Evolutionary conservation across 2,113 vertebrate genomes (phyloP), one percentile per base, ranked within the genome.

Genomic region (Malurus alboscapulatus): DNA sequence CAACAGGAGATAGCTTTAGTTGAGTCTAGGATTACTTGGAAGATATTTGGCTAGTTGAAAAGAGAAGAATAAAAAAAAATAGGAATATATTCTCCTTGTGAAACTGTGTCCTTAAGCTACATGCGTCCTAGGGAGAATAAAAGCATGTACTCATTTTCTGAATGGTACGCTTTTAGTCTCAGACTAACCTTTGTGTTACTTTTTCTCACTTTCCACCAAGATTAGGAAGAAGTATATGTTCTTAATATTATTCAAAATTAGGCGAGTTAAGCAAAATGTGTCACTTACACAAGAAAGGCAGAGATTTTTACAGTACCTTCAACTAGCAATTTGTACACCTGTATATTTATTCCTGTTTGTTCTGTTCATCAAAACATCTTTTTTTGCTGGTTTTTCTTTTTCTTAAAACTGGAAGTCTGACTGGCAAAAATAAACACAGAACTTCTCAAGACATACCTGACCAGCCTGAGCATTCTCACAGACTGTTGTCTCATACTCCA

Each of bases 401-500:
- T 88, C 47, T 86, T 79, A 86, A 91, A 93, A 19, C 17, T 91
- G 57, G 10, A 36, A 87, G 63, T n/a, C 36, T 73, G 42, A 24
- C 44, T 74, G 19, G 72, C 93, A 85, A 69, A 87, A 94, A 87
- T 38, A 86, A 76, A 73, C 8, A 32, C 13, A 44, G 45, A 78
- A 6, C 5, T 26, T 24, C 32, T 75, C 22, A 85, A 61, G 20
- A 19, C 93, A 90, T 92, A 99, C 99, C 98, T 99, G 98, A 82
- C 99, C 99, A 17, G 98, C 96, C 51, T 97, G 96, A 82, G 98
- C 96, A 58, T 99, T 99, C 96, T 99, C 99, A 96, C 99, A 99
- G 8, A 99, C 98, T 5, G 98, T 98, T 57, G 99, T 98, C 90
- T 99, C 99, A 45, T 99, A 99, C 61, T 99, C 98, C 77, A 98